Evolutionary conservation across 2,888 invertebrate species (phyloP), one percentile per base, ranked within the genome.

Genomic region (Parnassius mnemosyne): DNA sequence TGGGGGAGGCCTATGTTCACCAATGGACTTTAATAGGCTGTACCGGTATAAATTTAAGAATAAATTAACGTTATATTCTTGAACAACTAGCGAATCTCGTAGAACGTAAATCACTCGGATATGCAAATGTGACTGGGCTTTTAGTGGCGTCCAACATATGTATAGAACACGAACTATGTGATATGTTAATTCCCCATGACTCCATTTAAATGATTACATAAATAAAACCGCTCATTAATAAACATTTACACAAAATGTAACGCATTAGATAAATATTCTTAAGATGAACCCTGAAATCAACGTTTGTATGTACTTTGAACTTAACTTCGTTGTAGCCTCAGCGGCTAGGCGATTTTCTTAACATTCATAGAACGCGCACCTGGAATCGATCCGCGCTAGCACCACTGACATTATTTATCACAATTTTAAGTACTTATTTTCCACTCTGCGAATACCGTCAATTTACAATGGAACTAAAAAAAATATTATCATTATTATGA

Each of bases 161-260:
- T 53, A 57, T 61, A 43, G 47, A 47, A 41, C 34, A 11, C 60
- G 57, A 41, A 13, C 47, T 47, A 49, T 49, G 16, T 61, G 47
- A 60, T 66, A 66, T 66, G 66, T 53, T 64, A 66, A 66, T 64
- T 16, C 16, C 9, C 47, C 54, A 49, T 57, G 57, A 54, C 44
- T 58, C 46, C 50, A 50, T 58, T 63, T 63, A 51, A 63, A 63
- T 63, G 58, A 34, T 46, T 43, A n/a, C 25, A 58, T 54, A 63
- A 56, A 51, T 52, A 61, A 58, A 58, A 41, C 25, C 41, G 51
- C 13, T 43, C 47, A 54, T 50, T 57, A 53, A 62, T 13, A 16
- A 12, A 44, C 50, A 25, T 34, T 34, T 34, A 34, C 43, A 58
- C 50, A 58, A 54, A 58, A 51, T 57, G 44, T 49, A 62, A 63